These are phyloP conservation scores for Atherix ibis DNA, from an alignment of 2,888 invertebrate species.

Conservation along the genomic window DNA sequence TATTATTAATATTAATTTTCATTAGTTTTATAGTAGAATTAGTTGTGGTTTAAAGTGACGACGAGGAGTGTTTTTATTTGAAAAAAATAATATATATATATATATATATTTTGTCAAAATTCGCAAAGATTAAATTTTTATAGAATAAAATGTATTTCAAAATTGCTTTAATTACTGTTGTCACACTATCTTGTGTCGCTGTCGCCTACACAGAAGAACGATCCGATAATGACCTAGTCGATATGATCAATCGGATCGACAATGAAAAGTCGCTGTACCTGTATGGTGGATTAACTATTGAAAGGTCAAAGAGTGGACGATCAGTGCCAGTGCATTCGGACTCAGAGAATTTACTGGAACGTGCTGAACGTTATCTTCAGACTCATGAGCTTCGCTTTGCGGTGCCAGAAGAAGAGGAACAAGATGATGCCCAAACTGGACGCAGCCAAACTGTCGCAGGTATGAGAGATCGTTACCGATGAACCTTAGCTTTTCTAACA, in stretches of 20 bases:
- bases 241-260: conserved; percentile 34
- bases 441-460: conserved; percentile 19
- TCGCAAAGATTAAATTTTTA: background rate
- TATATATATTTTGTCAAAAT: conserved; percentile 21
- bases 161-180: background rate
- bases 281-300: conserved; percentile 32
- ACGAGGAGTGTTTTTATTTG: background rate
- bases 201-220: conserved; percentile 14
- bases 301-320: conserved; percentile 23
- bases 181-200: background rate
- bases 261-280: conserved; percentile 28
- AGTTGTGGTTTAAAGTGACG: background rate
- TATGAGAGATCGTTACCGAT: conserved; percentile 1
- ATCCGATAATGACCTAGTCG: conserved; percentile 32
- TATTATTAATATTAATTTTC: too few species aligned
- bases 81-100: conserved; percentile 10
- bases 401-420: conserved; percentile 30
- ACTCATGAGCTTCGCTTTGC: conserved; percentile 35
- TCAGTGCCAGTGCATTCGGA: conserved; percentile 21
- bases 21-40: too few species aligned
- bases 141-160: conserved; percentile 3
- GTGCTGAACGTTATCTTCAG: conserved; percentile 34
- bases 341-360: conserved; percentile 33
- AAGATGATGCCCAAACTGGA: conserved; percentile 23
- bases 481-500: background rate